Conservation (phyloP, 2,888 invertebrate genomes). For the Hypomecis punctinalis region DNA sequence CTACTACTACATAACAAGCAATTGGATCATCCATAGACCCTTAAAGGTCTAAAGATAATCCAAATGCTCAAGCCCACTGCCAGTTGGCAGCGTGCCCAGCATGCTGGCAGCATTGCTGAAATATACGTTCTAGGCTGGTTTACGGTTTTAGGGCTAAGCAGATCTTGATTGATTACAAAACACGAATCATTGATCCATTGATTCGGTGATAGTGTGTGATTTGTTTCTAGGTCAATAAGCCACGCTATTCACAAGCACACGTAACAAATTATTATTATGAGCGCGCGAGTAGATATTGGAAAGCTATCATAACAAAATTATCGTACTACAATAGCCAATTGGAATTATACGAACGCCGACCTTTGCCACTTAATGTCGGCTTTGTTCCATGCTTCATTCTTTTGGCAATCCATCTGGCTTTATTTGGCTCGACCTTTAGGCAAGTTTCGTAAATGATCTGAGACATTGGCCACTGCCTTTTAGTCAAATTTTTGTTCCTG, state of each 20-base stretch:
- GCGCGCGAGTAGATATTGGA: slow-evolving; percentile 17
- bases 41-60: too few species aligned
- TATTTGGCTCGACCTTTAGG: slow-evolving; percentile 66
- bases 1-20: too few species aligned
- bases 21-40: too few species aligned
- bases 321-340: slow-evolving; percentile 32
- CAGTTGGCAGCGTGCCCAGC: too few species aligned
- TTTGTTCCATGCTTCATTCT: slow-evolving; percentile 41
- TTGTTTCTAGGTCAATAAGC: slow-evolving; percentile 13
- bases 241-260: not conserved
- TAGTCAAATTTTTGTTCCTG: slow-evolving; percentile 41
- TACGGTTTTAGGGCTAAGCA: too few species aligned
- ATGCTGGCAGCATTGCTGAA: too few species aligned
- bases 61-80: too few species aligned
- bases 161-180: too few species aligned
- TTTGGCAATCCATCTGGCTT: slow-evolving; percentile 64
- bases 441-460: slow-evolving; percentile 58
- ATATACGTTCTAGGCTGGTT: too few species aligned
- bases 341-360: slow-evolving; percentile 44
- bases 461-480: slow-evolving; percentile 44
- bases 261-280: slow-evolving; percentile 7
- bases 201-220: not conserved
- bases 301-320: slow-evolving; percentile 34
- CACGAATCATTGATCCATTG: too few species aligned
- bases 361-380: slow-evolving; percentile 44